Evolutionary conservation across 2,888 invertebrate genomes (phyloP), one percentile per base, ranked within the genome.

Genomic region (Volucella bombylans): DNA sequence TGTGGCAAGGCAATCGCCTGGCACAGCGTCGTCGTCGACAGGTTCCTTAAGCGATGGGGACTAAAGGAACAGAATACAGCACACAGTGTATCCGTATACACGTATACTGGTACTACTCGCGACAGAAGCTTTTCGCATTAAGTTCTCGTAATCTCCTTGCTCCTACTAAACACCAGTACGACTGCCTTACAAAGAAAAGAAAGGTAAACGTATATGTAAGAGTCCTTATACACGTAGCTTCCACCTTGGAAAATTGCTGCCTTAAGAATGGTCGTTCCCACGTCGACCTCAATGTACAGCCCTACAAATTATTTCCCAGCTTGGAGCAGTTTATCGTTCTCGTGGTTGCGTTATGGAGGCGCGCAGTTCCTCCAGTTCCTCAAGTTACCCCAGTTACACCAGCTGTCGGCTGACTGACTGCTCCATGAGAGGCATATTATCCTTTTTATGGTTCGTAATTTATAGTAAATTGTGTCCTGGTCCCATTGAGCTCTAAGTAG

Each of bases 381-480:
- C 18, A 1, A 31, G 31, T 31, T 31, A 0, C 31, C 6, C 6
- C 6, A 31, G 6, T 31, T 31, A 4, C 1, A 31, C 72, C 71
- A 67, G 76, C 74, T 74, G 76, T 47, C 54, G 38, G 65, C 73
- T 39, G 31, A 47, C 12, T 65, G 23, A 6, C 45, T n/a, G 1
- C 45, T 50, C 59, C 49, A 41, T 18, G 41, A 77, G 64, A 50
- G 85, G 80, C 76, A 68, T 81, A 77, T 81, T 77, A 80, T 85
- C 76, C 81, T 85, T 85, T 85, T 85, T 77, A 81, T 81, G 85
- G 76, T 49, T 71, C 43, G 85, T 85, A 77, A 85, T 85, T 85
- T 85, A 81, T 85, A 85, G 85, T 81, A 62, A 85, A 80, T 81
- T 85, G 76, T 64, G 85, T 77, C 80, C 81, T 31, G 6, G 31